Evolutionary conservation across 2,113 vertebrate species (phyloP), one percentile per base, ranked within the genome.

Genomic region (Azemiops feae): DNA sequence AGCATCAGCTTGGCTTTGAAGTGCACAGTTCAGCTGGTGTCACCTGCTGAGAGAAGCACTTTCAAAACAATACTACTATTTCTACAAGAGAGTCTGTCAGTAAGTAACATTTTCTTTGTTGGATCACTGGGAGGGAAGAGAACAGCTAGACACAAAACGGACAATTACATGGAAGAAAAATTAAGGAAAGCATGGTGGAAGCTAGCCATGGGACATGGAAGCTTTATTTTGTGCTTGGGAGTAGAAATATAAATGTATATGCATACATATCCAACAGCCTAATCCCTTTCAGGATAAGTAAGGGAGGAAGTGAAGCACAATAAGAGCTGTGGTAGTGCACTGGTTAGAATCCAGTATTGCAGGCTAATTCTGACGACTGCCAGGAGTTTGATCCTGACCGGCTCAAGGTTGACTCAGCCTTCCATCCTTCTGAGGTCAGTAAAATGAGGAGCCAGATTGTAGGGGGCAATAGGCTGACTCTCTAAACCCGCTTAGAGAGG

Each of bases 11-110:
- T 74, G 88, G 91, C 58, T 88, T 81, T 88, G 87, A 74, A 92
- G 87, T 10, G 34, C 50, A 50, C 55, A 92, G 85, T 25, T 87
- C 54, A 74, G 87, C 60, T 89, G 52, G 74, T 25, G 43, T 52
- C 53, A 25, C 87, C 81, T 92, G 91, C 91, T 89, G 87, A 54
- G 50, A 7, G 25, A 92, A 64, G 60, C 50, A 74, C 74, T 91
- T 50, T 45, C 47, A 55, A 58, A 86, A 87, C 39, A 58, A 50
- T 18, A 86, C 7, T 23, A 16, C 85, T 60, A 16, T 91, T 54
- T 30, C 39, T 54, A 57, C 53, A 45, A 18, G 52, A 86, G 25
- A 55, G 22, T 39, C 90, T 85, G 12, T 47, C 53, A 27, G n/a
- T 88, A 88, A 92, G 18, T 54, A 52, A 53, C 50, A 20, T 9